Conservation (phyloP, 2,113 vertebrate species). For the Loxodonta africana region DNA sequence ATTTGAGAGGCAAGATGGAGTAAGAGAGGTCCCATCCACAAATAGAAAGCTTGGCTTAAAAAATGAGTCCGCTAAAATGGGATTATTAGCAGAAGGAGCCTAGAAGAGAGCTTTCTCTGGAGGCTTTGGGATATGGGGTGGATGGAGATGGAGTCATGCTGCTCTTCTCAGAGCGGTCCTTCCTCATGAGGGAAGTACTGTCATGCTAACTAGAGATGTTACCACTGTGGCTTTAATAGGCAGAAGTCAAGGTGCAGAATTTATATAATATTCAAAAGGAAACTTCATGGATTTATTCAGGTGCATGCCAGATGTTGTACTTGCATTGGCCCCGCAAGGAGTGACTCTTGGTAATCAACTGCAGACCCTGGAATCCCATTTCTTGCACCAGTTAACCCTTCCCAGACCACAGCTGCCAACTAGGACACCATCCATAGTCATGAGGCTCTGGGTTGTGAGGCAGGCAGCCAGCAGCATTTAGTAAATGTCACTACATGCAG, state of each 20-base stretch:
- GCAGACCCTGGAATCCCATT: conserved; percentile 43
- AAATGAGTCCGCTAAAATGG: not conserved
- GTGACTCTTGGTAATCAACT: conserved; percentile 68
- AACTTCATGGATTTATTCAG: conserved; percentile 81
- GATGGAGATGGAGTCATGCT: not conserved
- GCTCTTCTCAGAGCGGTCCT: not conserved
- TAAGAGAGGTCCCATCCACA: not conserved
- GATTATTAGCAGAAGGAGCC: not conserved
- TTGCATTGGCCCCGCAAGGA: conserved; percentile 13
- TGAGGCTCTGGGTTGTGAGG: not conserved
- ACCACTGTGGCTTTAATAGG: conserved; percentile 69
- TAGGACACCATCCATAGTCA: not conserved
- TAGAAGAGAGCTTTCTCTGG: not conserved
- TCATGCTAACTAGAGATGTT: not conserved
- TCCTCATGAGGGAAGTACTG: conserved; percentile 32
- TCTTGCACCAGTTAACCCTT: conserved; percentile 77
- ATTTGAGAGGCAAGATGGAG: not conserved
- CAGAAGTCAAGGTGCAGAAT: conserved; percentile 77
- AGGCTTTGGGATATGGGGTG: not conserved
- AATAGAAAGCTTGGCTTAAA: not conserved
- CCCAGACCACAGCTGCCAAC: not conserved
- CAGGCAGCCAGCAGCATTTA: not conserved
- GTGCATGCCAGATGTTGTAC: conserved; percentile 83
- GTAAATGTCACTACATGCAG: not conserved
- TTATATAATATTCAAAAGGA: conserved; percentile 69